Evolutionary conservation across 2,888 invertebrate genomes (phyloP).

Genomic region (Rhyacophila evoluta): DNA sequence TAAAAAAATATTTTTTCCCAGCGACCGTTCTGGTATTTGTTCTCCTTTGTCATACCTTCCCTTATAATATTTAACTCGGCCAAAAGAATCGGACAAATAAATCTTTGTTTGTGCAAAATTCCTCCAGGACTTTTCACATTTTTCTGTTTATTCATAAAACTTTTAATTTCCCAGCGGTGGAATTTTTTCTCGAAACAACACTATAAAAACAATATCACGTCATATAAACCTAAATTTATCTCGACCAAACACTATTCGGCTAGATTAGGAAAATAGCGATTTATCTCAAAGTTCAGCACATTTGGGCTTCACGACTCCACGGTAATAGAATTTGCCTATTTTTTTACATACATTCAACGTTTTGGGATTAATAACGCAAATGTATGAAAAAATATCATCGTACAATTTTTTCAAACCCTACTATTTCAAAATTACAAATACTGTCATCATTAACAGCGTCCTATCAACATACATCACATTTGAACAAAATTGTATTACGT

Average conservation of each 20-base stretch:
- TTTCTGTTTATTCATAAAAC: slow-evolving; percentile 24
- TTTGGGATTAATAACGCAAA: background rate
- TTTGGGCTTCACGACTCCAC: background rate
- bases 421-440: no score
- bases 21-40: background rate
- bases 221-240: slow-evolving; percentile 15
- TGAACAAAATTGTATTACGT: no score
- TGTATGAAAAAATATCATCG: no score
- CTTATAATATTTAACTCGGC: slow-evolving; percentile 20
- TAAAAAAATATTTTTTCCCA: background rate
- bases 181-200: slow-evolving; percentile 22
- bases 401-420: no score
- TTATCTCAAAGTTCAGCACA: slow-evolving; percentile 14
- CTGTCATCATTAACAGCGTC: no score
- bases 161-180: slow-evolving; percentile 22
- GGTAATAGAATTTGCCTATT: background rate
- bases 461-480: no score
- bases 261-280: slow-evolving; percentile 18
- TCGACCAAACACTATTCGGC: background rate
- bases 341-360: background rate
- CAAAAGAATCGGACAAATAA: slow-evolving; percentile 24
- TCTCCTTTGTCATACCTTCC: slow-evolving; percentile 16
- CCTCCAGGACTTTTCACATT: slow-evolving; percentile 20
- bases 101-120: slow-evolving; percentile 9
- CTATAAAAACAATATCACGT: slow-evolving; percentile 22